Evolutionary conservation across 2,888 invertebrate genomes (phyloP).

Genomic region (Abrostola triplasia): DNA sequence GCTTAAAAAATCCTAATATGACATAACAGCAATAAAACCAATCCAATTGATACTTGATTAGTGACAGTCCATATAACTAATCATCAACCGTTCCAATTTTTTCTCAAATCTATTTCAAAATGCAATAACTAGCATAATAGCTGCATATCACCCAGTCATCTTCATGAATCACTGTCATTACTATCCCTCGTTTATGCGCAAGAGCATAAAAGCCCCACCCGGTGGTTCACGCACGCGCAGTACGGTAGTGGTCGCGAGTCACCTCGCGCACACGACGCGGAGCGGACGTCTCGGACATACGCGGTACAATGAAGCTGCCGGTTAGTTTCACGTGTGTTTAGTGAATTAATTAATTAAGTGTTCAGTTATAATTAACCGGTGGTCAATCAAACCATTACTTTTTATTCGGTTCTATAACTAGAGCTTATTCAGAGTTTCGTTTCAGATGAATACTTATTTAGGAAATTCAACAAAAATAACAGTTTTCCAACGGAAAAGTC

Average conservation of each 20-base stretch:
- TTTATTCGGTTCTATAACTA: neutral
- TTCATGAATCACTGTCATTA: conserved; percentile 29
- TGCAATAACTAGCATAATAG: conserved; percentile 15
- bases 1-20: neutral
- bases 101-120: conserved; percentile 30
- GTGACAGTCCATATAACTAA: conserved; percentile 4
- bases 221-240: conserved; percentile 32
- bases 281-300: conserved; percentile 24
- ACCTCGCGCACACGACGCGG: conserved; percentile 19
- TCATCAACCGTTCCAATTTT: conserved; percentile 18
- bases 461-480: no score
- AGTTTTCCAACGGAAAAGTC: no score
- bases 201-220: conserved; percentile 54
- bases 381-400: neutral
- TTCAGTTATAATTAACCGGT: neutral
- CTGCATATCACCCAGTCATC: conserved; percentile 22
- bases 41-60: conserved; percentile 1
- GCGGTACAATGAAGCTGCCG: conserved; percentile 50
- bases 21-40: conserved; percentile 9
- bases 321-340: conserved; percentile 46
- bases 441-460: no score
- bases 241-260: conserved; percentile 26
- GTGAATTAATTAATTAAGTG: conserved; percentile 24
- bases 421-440: no score
- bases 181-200: conserved; percentile 40